Conservation (phyloP, 1,140 invertebrate species). For the Drosophila prosaltans region DNA sequence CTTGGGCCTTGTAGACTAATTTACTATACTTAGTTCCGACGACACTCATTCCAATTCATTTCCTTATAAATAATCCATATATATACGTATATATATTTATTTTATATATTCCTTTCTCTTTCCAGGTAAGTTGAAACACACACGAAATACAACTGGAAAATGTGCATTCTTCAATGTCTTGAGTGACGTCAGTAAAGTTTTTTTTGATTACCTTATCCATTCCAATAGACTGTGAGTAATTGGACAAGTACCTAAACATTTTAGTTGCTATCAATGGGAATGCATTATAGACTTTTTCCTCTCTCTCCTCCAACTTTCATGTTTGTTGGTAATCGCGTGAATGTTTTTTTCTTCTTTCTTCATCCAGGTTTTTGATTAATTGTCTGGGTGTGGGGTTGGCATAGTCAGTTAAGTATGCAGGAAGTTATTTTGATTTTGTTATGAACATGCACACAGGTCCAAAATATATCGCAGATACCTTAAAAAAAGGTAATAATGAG, state of each 20-base stretch:
- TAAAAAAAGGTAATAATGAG: slow-evolving; percentile 8
- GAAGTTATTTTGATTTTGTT: slow-evolving; percentile 54
- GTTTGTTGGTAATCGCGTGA: slow-evolving; percentile 54
- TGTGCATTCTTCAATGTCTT: slow-evolving; percentile 14
- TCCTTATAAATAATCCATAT: slow-evolving; percentile 51
- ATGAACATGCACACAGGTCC: not conserved
- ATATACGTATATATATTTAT: not conserved
- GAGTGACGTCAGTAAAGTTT: slow-evolving; percentile 48
- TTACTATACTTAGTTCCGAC: slow-evolving; percentile 22
- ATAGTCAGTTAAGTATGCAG: slow-evolving; percentile 52
- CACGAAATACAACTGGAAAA: not conserved
- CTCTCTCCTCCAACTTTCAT: not conserved
- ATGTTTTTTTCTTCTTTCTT: slow-evolving; percentile 43
- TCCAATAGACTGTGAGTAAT: slow-evolving; percentile 50
- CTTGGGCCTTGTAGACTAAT: slow-evolving; percentile 19
- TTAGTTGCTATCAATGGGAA: slow-evolving; percentile 38
- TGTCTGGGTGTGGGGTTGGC: slow-evolving; percentile 59
- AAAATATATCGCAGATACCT: not conserved
- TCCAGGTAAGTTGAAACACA: slow-evolving; percentile 58
- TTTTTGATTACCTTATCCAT: slow-evolving; percentile 52
- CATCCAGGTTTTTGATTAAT: slow-evolving; percentile 56
- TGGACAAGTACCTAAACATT: slow-evolving; percentile 2
- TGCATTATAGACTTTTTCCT: slow-evolving; percentile 12
- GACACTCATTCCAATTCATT: slow-evolving; percentile 41
- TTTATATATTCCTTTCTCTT: slow-evolving; percentile 45